Conservation (phyloP, 2,113 vertebrate species). For the Turnix velox region DNA sequence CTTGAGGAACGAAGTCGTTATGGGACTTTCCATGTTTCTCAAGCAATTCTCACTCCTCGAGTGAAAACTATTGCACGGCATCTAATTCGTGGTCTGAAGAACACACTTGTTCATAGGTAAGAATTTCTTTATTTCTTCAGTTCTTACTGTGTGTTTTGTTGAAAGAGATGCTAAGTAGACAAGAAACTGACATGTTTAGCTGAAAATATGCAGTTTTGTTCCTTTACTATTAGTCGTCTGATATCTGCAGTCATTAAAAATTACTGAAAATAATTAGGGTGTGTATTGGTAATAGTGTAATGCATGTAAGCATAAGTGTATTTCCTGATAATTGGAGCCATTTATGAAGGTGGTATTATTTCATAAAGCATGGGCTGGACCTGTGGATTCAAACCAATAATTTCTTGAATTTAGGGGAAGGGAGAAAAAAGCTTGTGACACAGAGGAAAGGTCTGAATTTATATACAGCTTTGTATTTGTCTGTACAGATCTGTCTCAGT, state of each 20-base stretch:
- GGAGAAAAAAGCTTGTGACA: neutral
- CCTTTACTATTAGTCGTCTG: neutral
- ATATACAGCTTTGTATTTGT: neutral
- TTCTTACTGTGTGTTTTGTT: fast-evolving
- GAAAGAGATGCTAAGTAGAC: neutral
- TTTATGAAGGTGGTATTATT: neutral
- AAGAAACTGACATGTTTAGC: neutral
- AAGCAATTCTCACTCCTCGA: conserved; percentile 92
- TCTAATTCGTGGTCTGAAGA: conserved; percentile 86
- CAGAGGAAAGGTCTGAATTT: neutral
- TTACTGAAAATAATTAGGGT: neutral
- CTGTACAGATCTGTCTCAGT: neutral
- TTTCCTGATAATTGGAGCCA: neutral
- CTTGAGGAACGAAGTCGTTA: conserved; percentile 81
- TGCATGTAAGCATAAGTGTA: neutral
- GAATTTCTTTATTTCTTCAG: neutral
- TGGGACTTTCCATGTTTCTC: conserved; percentile 92
- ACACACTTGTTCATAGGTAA: conserved; percentile 91
- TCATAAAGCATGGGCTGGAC: neutral
- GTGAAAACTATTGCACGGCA: conserved; percentile 86
- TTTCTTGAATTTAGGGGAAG: neutral
- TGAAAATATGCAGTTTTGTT: neutral
- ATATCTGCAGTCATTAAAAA: neutral
- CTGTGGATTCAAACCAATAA: neutral
- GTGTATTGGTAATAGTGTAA: neutral